Conservation (phyloP, 1,140 invertebrate genomes). For the Pomacea maculata region DNA sequence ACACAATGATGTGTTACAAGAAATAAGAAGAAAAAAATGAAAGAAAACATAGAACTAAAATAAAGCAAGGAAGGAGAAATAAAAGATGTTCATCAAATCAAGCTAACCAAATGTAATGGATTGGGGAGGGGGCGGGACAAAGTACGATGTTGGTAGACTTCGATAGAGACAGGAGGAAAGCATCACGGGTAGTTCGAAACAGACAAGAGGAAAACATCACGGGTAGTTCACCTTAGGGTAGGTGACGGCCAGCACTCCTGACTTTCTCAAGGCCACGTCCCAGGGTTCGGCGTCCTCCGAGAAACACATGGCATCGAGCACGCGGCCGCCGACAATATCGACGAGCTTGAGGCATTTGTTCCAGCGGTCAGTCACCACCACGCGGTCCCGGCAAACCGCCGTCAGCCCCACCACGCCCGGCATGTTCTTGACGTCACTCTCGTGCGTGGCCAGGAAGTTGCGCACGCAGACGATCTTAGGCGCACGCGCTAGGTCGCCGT, state of each 20-base stretch:
- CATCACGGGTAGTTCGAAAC: too few relatives aligned
- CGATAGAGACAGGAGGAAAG: too few relatives aligned
- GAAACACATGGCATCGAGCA: slow-evolving; percentile 5
- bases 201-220: too few relatives aligned
- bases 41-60: neutral
- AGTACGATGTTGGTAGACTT: too few relatives aligned
- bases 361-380: slow-evolving; percentile 22
- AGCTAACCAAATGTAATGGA: too few relatives aligned
- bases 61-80: neutral
- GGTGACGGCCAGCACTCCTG: slow-evolving; percentile 13
- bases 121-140: too few relatives aligned
- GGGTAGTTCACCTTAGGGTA: slow-evolving; percentile 11
- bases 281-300: slow-evolving; percentile 16
- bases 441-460: slow-evolving; percentile 17
- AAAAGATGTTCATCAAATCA: neutral
- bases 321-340: slow-evolving; percentile 14
- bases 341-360: slow-evolving; percentile 22
- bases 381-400: slow-evolving; percentile 9
- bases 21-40: neutral
- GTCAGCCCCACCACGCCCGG: slow-evolving; percentile 17
- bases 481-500: neutral
- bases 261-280: slow-evolving; percentile 7
- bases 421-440: slow-evolving; percentile 15
- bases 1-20: too few relatives aligned
- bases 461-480: slow-evolving; percentile 18